Evolutionary conservation across 2,797 vertebrate genomes (phyloP).

Genomic region (Eupleurogrammus muticus): DNA sequence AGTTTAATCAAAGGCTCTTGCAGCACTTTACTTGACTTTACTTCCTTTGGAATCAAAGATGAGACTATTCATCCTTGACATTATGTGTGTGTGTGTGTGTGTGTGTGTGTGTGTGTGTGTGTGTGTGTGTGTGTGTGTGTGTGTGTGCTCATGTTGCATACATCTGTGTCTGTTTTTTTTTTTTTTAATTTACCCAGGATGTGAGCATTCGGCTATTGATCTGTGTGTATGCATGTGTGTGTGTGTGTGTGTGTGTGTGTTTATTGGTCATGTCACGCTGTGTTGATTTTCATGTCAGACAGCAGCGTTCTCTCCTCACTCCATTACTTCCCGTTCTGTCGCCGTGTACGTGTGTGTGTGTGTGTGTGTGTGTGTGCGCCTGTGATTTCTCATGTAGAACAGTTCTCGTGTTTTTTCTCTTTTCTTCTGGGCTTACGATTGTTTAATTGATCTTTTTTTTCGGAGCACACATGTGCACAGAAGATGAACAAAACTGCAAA

Average conservation of each 20-base stretch:
- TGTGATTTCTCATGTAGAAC: slow-evolving; percentile 58
- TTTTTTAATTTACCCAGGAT: slow-evolving; percentile 33
- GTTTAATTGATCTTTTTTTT: slow-evolving; percentile 62
- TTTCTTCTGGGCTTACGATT: slow-evolving; percentile 55
- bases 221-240: slow-evolving; percentile 24
- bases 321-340: slow-evolving; percentile 76
- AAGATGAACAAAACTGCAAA: slow-evolving; percentile 45
- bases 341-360: slow-evolving; percentile 30
- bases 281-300: slow-evolving; percentile 80
- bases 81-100: slow-evolving; percentile 4
- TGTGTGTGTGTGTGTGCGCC: slow-evolving; percentile 14
- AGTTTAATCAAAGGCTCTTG: not conserved
- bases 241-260: slow-evolving; percentile 46
- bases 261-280: slow-evolving; percentile 70
- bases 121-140: too few relatives aligned
- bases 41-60: slow-evolving; percentile 16
- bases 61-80: slow-evolving; percentile 13
- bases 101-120: not conserved
- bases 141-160: not conserved
- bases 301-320: slow-evolving; percentile 74
- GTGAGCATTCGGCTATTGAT: slow-evolving; percentile 69
- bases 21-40: slow-evolving; percentile 1
- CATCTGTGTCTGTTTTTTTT: slow-evolving; percentile 15
- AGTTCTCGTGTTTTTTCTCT: slow-evolving; percentile 31
- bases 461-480: slow-evolving; percentile 16